Evolutionary conservation across 2,797 vertebrate genomes (phyloP), one percentile per base, ranked within the genome.

Genomic region (Sphaeramia orbicularis): DNA sequence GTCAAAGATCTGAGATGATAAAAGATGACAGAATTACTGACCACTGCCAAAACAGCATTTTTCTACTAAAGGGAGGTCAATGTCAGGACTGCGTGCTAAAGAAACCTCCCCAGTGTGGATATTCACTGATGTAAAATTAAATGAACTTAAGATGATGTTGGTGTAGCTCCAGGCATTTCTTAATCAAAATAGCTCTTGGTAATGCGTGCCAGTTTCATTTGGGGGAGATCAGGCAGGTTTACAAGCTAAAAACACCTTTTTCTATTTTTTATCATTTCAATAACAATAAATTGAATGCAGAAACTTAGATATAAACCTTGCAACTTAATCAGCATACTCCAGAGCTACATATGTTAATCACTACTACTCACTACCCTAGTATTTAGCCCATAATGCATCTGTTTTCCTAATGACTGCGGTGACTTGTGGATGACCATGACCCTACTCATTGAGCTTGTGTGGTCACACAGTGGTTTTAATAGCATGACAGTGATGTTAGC

Each of bases 391-490:
- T 55, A 48, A 67, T 83, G 63, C 70, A 79, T 78, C 61, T 74
- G 70, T 72, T 81, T 74, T 60, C 50, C 72, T 68, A 65, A 76
- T 66, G 69, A 38, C 53, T 79, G 67, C 10, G 49, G 78, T 73
- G 61, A 67, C 68, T 78, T 75, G 67, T 62, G 59, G 53, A 78
- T 80, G 62, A 74, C 80, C 80, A 57, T 80, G 61, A 78, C 80
- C 37, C 48, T 49, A n/a, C 44, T 84, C 72, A 49, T 74, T 77
- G 77, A 79, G 76, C 64, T 14, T 19, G 64, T 62, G 78, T 77
- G 81, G 81, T 80, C 71, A 79, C 52, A 37, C 40, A 32, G 35
- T 57, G 81, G 80, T 79, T 87, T 76, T 61, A 74, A 74, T 78
- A 76, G 78, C 65, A 76, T 51, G 83, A 73, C 69, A 86, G 43